Percentiles rank a stretch among this genome's conserved stretches.
Evolutionary conservation across 2,113 vertebrate species (phyloP).

Genomic region (Microtus richardsoni): DNA sequence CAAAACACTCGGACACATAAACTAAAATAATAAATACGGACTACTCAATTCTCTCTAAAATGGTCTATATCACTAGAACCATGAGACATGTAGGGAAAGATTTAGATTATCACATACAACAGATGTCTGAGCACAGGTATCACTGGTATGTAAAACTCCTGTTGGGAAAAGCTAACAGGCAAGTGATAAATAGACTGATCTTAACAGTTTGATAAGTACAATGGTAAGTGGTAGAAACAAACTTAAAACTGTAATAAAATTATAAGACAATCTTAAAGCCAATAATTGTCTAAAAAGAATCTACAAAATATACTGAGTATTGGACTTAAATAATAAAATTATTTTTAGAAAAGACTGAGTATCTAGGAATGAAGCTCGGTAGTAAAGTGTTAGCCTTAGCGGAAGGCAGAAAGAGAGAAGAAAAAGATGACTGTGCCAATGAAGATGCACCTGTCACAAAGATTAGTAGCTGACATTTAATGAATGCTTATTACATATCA

Average conservation of each 20-base stretch:
- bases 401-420: neutral
- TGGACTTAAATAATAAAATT: neutral
- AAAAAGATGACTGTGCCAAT: neutral
- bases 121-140: neutral
- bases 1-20: neutral
- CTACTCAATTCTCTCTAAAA: conserved; percentile 48
- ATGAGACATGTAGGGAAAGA: neutral
- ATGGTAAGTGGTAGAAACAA: neutral
- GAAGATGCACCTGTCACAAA: neutral
- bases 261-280: neutral
- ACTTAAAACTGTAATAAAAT: conserved; percentile 14
- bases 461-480: neutral
- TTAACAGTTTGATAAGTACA: too few species aligned
- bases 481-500: conserved; percentile 7
- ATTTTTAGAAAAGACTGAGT: conserved; percentile 15
- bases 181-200: neutral
- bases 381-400: neutral
- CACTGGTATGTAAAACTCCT: neutral
- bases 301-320: neutral
- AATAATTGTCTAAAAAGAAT: conserved; percentile 11
- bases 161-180: neutral
- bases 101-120: neutral
- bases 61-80: conserved; percentile 7
- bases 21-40: neutral
- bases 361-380: neutral